Conservation (phyloP, 2,113 vertebrate genomes). For the Plecotus auritus region DNA sequence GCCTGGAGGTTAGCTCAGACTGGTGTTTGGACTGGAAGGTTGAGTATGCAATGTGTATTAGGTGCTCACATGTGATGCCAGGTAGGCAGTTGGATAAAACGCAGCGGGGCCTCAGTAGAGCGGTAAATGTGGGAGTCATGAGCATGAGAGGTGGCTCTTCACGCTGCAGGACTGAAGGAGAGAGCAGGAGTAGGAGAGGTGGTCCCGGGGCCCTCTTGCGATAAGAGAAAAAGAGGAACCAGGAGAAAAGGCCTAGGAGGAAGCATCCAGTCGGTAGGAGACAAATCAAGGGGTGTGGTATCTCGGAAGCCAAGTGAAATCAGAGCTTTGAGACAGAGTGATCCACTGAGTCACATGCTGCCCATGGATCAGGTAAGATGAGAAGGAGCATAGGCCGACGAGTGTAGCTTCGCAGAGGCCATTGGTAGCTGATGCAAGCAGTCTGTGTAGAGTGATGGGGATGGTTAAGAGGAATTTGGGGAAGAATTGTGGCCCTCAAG, state of each 20-base stretch:
- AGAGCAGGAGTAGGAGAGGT: neutral
- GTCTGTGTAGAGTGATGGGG: neutral
- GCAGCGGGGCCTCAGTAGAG: neutral
- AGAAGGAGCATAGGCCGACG: accelerated
- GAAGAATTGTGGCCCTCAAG: neutral
- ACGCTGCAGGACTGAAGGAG: neutral
- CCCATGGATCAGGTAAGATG: neutral
- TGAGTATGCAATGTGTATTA: neutral
- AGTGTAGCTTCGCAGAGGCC: neutral
- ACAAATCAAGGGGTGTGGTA: neutral
- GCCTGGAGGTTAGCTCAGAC: neutral
- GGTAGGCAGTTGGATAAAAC: neutral
- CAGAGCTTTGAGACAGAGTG: neutral
- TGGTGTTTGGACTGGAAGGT: neutral
- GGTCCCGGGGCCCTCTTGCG: neutral
- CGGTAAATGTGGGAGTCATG: neutral
- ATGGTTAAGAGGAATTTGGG: neutral
- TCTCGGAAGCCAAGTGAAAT: neutral
- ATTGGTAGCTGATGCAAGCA: neutral
- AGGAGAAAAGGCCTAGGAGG: neutral
- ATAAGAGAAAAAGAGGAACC: conserved; percentile 22
- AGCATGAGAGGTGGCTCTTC: neutral
- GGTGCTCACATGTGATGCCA: accelerated
- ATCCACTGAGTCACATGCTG: neutral
- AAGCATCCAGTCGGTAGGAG: neutral